Conservation (phyloP, 2,113 vertebrate species). For the Trogon surrucura region DNA sequence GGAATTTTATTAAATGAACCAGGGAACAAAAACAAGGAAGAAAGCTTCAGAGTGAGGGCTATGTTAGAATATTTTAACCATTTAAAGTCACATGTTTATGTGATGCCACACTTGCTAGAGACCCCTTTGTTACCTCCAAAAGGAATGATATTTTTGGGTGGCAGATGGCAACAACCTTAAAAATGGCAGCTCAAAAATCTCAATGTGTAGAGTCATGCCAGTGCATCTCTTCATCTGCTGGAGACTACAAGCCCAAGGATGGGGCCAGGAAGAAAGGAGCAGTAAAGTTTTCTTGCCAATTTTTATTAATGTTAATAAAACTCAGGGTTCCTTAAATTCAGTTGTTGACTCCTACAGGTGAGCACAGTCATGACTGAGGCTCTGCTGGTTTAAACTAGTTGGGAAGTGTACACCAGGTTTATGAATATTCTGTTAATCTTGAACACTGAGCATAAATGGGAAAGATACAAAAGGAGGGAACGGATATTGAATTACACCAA, state of each 20-base stretch:
- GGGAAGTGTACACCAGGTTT: not conserved
- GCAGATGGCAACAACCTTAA: not conserved
- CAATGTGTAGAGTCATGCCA: fast-evolving
- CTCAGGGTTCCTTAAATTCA: not conserved
- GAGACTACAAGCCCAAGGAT: not conserved
- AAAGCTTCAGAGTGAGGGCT: not conserved
- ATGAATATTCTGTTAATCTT: not conserved
- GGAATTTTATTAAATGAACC: not conserved
- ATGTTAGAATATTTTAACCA: not conserved
- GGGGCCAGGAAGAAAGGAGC: not conserved
- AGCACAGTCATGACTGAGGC: not conserved
- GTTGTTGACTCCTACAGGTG: fast-evolving
- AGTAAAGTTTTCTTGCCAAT: not conserved
- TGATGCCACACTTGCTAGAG: not conserved
- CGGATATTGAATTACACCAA: not conserved
- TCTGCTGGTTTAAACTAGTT: not conserved
- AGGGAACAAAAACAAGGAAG: not conserved
- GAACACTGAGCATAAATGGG: not conserved
- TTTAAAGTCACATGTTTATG: not conserved
- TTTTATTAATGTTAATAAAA: not conserved
- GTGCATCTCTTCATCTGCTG: not conserved
- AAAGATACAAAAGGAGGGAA: not conserved
- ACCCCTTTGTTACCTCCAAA: not conserved
- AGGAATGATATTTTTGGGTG: not conserved
- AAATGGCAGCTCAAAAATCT: not conserved